Conservation (phyloP, 1,140 invertebrate genomes). For the Rhyzopertha dominica region DNA sequence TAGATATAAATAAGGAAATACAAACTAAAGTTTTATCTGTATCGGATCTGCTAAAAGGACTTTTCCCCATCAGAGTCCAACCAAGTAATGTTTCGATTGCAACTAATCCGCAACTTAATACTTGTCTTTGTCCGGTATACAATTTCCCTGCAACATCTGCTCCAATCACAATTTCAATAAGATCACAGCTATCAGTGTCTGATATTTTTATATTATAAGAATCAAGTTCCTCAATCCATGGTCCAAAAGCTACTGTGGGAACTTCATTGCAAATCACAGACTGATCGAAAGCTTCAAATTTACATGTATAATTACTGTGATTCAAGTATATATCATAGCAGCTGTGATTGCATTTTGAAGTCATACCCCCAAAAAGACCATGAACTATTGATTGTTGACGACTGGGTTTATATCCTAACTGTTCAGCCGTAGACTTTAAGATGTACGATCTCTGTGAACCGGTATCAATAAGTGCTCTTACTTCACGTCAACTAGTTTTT, state of each 20-base stretch:
- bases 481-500: too few relatives aligned
- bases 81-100: constrained; percentile 35
- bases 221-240: constrained; percentile 13
- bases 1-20: constrained; percentile 8
- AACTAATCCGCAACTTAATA: constrained; percentile 16
- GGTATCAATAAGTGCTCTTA: constrained; percentile 12
- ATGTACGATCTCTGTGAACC: constrained; percentile 13
- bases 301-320: constrained; percentile 7
- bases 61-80: constrained; percentile 35
- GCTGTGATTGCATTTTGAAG: background rate
- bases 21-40: background rate
- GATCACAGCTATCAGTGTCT: constrained; percentile 6
- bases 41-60: background rate
- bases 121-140: constrained; percentile 23
- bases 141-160: constrained; percentile 36
- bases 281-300: constrained; percentile 17
- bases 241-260: constrained; percentile 1
- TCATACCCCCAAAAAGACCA: constrained; percentile 3
- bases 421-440: constrained; percentile 4
- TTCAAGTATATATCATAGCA: constrained; percentile 9
- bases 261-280: constrained; percentile 8
- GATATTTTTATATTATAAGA: constrained; percentile 8
- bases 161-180: constrained; percentile 31
- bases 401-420: background rate
- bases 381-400: constrained; percentile 8